Conservation (phyloP, 2,113 vertebrate genomes). For the Emydura subglobosa region DNA sequence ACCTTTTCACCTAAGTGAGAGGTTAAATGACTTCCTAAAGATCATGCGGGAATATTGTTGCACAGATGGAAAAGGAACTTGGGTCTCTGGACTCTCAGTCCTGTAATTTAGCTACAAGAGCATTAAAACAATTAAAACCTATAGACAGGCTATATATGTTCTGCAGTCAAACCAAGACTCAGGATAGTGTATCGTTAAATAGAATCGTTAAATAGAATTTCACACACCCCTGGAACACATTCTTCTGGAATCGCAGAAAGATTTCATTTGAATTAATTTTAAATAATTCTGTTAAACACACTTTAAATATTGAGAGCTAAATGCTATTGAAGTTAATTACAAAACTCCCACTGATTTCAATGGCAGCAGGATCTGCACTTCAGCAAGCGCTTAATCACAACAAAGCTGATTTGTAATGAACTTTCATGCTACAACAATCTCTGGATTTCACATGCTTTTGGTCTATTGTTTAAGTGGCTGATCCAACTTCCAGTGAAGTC, state of each 20-base stretch:
- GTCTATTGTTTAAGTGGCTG: not conserved
- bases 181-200: not conserved
- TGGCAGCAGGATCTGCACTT: not conserved
- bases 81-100: not conserved
- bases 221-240: not conserved
- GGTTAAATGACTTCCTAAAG: not conserved
- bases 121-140: not conserved
- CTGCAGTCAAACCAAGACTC: not conserved
- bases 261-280: not conserved
- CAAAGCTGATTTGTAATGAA: not conserved
- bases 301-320: not conserved
- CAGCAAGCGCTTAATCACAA: not conserved
- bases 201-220: not conserved
- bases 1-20: not conserved
- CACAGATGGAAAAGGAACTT: not conserved
- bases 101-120: not conserved
- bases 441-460: not conserved
- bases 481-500: not conserved
- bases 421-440: conserved; percentile 4
- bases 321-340: not conserved
- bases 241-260: not conserved
- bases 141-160: not conserved
- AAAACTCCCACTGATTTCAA: conserved; percentile 10
- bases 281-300: not conserved
- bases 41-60: not conserved